Base-by-base conservation (phyloP, 92 coral and sea anemone genomes). In the Phenganax subtilis region DNA sequence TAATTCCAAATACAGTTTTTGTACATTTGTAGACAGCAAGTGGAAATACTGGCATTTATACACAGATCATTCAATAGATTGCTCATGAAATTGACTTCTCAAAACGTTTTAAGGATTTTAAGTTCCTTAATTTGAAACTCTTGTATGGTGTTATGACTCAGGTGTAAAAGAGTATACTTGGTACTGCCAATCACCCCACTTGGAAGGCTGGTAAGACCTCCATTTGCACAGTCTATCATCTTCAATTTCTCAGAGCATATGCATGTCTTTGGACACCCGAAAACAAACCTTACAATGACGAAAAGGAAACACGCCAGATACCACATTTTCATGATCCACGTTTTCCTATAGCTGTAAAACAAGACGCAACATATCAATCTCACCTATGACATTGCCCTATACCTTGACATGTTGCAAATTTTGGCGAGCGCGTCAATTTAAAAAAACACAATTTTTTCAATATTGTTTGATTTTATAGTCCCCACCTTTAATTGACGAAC, bases 141-240 rank as follows among this genome's bases (percentile, higher is more conserved):
- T 3, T 11, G 29, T 15, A 71, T 71, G 10, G 29, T 10, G 75
- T 37, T 71, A 54, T 71, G 54, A 3, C 29, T 44, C 75, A 71
- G 16, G 6, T 15, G 6, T 54, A 71, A 52, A 10, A 20, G 16
- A 52, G 3, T 17, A 71, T 71, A 71, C 69, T 37, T 28, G 17
- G 10, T 37, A 52, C 12, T 54, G 15, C 55, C 27, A 15, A 6
- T 14, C 8, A 30, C 53, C 29, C 12, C 51, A 28, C n/a, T 15
- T 68, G 74, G 74, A 28, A 68, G 10, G 12, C 29, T 5, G 14
- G 74, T 28, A 7, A 68, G 27, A 17, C 74, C 74, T 3, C 51
- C 74, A 6, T 28, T 68, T 14, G 74, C 74, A 52, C 75, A 71
- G 29, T 71, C 44, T 15, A 71, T 71, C 75, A 71, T 52, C 29